These are phyloP conservation scores for Drosophila sproati DNA, from an alignment of 1,140 invertebrate genomes.

Conservation along the genomic window DNA sequence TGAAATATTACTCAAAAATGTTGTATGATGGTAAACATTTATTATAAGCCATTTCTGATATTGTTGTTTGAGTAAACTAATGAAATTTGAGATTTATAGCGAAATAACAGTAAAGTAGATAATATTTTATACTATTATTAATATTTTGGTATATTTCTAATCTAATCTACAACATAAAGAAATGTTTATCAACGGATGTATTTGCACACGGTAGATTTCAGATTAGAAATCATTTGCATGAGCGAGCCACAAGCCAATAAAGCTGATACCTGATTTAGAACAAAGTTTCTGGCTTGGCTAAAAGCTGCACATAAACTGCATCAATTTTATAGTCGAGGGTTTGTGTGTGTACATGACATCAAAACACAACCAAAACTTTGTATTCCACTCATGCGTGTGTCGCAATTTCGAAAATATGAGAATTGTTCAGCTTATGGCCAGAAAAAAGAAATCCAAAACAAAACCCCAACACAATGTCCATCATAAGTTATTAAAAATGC, in stretches of 20 bases:
- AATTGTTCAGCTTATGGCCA: constrained; percentile 22
- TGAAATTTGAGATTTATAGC: too few species aligned
- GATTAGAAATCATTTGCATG: not conserved
- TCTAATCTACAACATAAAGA: not conserved
- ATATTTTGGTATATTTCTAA: not conserved
- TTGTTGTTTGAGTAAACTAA: too few species aligned
- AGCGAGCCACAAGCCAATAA: not conserved
- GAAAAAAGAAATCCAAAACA: not conserved
- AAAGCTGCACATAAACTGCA: constrained; percentile 3
- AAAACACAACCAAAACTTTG: constrained; percentile 2
- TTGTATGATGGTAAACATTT: not conserved
- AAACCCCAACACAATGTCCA: constrained; percentile 27
- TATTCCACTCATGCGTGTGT: not conserved
- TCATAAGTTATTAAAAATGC: constrained; percentile 48
- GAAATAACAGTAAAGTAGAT: too few species aligned
- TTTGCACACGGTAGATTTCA: not conserved
- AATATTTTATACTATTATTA: not conserved
- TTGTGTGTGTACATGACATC: not conserved
- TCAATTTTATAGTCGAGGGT: not conserved
- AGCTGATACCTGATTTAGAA: not conserved
- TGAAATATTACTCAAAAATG: too few species aligned
- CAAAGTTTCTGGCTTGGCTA: constrained; percentile 7
- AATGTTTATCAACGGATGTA: not conserved
- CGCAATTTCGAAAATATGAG: constrained; percentile 20
- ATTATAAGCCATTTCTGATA: too few species aligned